A percentile compares a stretch with the other conserved stretches of the same genome.
Evolutionary conservation across 2,113 vertebrate species (phyloP).

Genomic region (Hemiscyllium ocellatum): DNA sequence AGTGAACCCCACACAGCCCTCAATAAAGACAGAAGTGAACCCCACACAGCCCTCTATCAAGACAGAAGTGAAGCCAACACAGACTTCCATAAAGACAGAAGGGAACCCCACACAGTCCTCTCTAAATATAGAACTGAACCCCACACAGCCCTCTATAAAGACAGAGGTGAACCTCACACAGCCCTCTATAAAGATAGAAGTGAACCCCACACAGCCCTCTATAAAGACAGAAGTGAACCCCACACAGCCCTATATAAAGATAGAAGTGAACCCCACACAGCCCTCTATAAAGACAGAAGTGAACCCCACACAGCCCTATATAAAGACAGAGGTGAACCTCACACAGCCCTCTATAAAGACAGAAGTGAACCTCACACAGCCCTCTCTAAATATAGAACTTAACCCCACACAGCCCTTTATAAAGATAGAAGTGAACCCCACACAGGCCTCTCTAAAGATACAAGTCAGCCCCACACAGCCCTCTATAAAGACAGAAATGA

Average conservation of each 20-base stretch:
- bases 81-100: neutral
- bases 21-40: neutral
- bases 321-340: neutral
- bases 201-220: no score
- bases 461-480: neutral
- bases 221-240: neutral
- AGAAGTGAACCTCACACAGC: neutral
- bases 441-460: neutral
- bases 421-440: neutral
- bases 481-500: neutral
- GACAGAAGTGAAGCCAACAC: neutral
- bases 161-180: neutral
- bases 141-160: neutral
- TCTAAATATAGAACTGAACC: neutral
- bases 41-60: neutral
- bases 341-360: neutral
- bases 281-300: no score
- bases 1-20: neutral
- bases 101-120: neutral
- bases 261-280: no score
- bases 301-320: neutral
- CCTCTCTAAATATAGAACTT: neutral
- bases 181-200: neutral
- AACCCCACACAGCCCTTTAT: neutral
- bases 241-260: no score